phyloP scores from a whole-genome alignment of 2,888 invertebrate species.

The Caenorhabditis becei region DNA sequence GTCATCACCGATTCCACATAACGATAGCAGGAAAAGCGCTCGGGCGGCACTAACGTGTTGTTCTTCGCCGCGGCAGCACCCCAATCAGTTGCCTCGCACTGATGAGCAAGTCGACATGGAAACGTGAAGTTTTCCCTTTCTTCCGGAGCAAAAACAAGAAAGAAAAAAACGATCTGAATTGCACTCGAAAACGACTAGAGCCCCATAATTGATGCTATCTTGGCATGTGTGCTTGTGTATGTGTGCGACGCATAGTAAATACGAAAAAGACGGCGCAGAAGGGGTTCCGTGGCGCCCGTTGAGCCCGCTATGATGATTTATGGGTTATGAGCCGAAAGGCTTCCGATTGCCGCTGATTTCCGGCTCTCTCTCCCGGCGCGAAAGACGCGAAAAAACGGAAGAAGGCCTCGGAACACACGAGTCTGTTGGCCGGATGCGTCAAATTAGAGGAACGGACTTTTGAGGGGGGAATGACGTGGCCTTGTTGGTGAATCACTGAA shows the following conservation, averaged over 20 bases:
- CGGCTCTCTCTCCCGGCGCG: neutral
- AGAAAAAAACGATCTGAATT: slow-evolving; percentile 11
- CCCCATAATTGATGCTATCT: slow-evolving; percentile 32
- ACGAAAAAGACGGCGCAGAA: slow-evolving; percentile 6
- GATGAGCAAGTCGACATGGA: slow-evolving; percentile 38
- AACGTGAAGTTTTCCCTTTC: neutral
- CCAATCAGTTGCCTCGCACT: slow-evolving; percentile 25
- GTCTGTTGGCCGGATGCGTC: slow-evolving; percentile 6
- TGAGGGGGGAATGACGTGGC: neutral
- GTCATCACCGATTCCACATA: slow-evolving; percentile 45
- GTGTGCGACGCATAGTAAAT: slow-evolving; percentile 32
- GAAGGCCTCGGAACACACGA: neutral
- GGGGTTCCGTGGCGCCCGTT: slow-evolving; percentile 12
- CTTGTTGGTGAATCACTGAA: neutral
- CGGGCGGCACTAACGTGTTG: slow-evolving; percentile 49
- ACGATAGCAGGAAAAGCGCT: slow-evolving; percentile 32
- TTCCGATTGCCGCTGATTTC: slow-evolving; percentile 21
- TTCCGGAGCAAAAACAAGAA: slow-evolving; percentile 6
- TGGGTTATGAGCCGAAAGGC: slow-evolving; percentile 40
- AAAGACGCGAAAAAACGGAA: neutral
- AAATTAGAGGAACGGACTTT: slow-evolving; percentile 9
- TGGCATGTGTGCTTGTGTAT: slow-evolving; percentile 20
- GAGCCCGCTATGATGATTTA: slow-evolving; percentile 54
- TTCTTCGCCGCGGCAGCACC: slow-evolving; percentile 2
- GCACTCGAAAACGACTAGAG: slow-evolving; percentile 17